Evolutionary conservation across 2,797 vertebrate species (phyloP).

Genomic region (Podarcis siculus): DNA sequence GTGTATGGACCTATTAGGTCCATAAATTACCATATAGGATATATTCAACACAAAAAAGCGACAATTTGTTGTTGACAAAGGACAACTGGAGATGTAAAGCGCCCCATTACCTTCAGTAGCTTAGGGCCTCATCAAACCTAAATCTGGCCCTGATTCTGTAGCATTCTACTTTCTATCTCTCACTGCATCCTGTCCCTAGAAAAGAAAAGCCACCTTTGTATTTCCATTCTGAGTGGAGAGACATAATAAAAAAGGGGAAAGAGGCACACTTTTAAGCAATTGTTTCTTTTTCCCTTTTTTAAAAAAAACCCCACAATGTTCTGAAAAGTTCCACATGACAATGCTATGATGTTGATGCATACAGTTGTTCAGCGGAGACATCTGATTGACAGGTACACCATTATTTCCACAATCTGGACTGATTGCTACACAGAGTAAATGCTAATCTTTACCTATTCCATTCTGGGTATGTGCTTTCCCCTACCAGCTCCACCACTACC

Average conservation of each 20-base stretch:
- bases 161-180: neutral
- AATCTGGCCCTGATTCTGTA: neutral
- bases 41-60: too few relatives aligned
- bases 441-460: constrained; percentile 59
- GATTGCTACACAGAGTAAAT: constrained; percentile 65
- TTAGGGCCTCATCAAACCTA: too few relatives aligned
- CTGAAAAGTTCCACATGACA: constrained; percentile 60
- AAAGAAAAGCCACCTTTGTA: constrained; percentile 28
- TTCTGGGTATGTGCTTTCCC: neutral
- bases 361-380: constrained; percentile 51
- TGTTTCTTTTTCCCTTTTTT: constrained; percentile 50
- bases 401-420: constrained; percentile 67
- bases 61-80: too few relatives aligned
- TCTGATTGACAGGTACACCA: constrained; percentile 67
- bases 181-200: neutral
- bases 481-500: neutral
- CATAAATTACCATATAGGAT: too few relatives aligned
- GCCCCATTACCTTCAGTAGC: too few relatives aligned
- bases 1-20: too few relatives aligned
- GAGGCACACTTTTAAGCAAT: constrained; percentile 54
- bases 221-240: constrained; percentile 40
- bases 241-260: constrained; percentile 59
- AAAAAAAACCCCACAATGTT: constrained; percentile 44
- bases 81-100: too few relatives aligned
- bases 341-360: constrained; percentile 58